These are phyloP conservation scores for Drosophila vallismaia DNA, from an alignment of 2,888 invertebrate species.

Conservation along the genomic window DNA sequence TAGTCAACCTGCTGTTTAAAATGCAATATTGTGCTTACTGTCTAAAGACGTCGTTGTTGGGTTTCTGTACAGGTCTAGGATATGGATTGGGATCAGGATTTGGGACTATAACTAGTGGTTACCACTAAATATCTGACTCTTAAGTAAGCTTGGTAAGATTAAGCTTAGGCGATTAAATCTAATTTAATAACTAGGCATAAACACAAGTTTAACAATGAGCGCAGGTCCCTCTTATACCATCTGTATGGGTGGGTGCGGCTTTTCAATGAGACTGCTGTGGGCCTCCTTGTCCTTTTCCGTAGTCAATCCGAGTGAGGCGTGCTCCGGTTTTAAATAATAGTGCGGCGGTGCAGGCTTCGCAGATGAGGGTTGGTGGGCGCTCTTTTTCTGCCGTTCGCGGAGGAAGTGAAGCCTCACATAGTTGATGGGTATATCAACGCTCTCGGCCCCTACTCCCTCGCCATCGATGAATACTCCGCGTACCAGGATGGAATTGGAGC, in stretches of 20 bases:
- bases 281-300: constrained; percentile 72
- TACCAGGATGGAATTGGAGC: constrained; percentile 93
- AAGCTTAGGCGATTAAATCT: constrained; percentile 60
- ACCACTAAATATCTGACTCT: constrained; percentile 31
- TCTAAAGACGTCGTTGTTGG: constrained; percentile 13
- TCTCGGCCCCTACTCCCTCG: constrained; percentile 92
- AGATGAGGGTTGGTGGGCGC: constrained; percentile 15
- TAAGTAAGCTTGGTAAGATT: constrained; percentile 55
- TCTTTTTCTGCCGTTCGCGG: constrained; percentile 87
- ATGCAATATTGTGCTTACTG: constrained; percentile 27
- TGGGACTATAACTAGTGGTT: constrained; percentile 10
- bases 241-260: constrained; percentile 58
- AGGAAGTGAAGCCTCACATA: constrained; percentile 92
- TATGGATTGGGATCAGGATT: background rate
- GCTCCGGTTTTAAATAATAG: constrained; percentile 64
- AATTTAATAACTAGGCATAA: constrained; percentile 57
- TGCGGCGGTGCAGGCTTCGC: constrained; percentile 52
- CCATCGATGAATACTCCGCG: constrained; percentile 95
- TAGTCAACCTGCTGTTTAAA: constrained; percentile 24
- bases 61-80: constrained; percentile 27
- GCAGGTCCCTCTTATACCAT: constrained; percentile 63
- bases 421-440: constrained; percentile 93
- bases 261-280: constrained; percentile 77
- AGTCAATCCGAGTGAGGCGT: constrained; percentile 45
- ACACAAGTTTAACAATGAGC: constrained; percentile 32